Evolutionary conservation across 2,113 vertebrate genomes (phyloP).

Genomic region (Anthoscopus minutus): DNA sequence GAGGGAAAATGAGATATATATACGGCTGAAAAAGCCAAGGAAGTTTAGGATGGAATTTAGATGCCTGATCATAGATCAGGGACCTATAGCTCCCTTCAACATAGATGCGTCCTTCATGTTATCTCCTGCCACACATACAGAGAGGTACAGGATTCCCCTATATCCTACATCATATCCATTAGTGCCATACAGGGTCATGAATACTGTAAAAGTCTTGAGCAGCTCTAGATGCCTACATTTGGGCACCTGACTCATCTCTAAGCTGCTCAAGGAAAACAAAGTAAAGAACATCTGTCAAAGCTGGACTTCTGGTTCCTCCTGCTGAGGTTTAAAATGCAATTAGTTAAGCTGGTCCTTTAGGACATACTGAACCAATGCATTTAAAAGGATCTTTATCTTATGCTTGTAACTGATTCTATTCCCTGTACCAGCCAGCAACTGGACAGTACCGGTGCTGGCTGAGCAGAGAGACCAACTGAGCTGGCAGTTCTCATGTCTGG

Average conservation of each 20-base stretch:
- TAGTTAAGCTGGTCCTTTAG: neutral
- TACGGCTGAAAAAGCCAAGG: neutral
- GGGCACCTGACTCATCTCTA: neutral
- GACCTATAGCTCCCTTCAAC: neutral
- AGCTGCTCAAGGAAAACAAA: neutral
- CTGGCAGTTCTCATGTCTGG: neutral
- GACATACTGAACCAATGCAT: neutral
- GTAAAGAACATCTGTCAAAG: neutral
- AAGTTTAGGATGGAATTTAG: neutral
- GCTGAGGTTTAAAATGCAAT: neutral
- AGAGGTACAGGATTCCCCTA: neutral
- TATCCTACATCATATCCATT: neutral
- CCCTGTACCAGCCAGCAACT: neutral
- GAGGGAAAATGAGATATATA: neutral
- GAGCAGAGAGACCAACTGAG: neutral
- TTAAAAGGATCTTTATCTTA: neutral
- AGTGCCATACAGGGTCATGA: neutral
- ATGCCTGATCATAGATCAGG: neutral
- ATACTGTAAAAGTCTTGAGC: neutral
- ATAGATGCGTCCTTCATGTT: neutral
- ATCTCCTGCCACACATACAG: neutral
- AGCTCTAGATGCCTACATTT: neutral
- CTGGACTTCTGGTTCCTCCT: neutral
- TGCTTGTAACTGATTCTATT: neutral
- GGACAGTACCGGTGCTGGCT: neutral